Base-by-base conservation (phyloP, 2,888 invertebrate species). In the Xanthorhoe designata region DNA sequence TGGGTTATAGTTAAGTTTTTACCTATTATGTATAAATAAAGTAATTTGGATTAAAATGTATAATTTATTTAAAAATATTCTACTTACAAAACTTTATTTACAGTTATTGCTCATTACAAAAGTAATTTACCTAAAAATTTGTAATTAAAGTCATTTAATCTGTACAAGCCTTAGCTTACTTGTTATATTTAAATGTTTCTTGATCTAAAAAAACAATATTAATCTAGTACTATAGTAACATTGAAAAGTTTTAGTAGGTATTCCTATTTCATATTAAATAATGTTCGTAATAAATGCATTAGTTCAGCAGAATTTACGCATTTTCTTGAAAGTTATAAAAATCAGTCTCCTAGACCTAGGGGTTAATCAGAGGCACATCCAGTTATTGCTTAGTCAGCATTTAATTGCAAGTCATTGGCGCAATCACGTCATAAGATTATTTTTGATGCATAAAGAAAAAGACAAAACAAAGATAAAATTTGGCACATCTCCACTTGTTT, bases 1-100 rank as follows among this genome's bases (percentile, higher is more conserved):
- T 49, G 56, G 64, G 54, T 61, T 61, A 2, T 61, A 64, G 64
- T 61, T 64, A 68, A 61, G 68, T 68, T 61, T 56, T 61, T 54
- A 64, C 54, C 38, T 57, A 60, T 49, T 68, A 64, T 61, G 63
- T 61, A 68, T 51, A 64, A 62, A 66, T 62, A 68, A 68, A 64
- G 35, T 62, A 59, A 68, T 57, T 64, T 61, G 59, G 63, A 61
- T 58, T 64, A 64, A 61, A 61, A 47, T 50, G 56, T 50, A 62
- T 59, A 55, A 47, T 66, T 66, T 66, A 66, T 66, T 66, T 62
- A 32, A 50, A 45, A 38, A 47, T 47, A 19, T 61, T 54, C 51
- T 51, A 51, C 24, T 49, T 50, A 35, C 8, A 47, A 6, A 32
- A 32, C 5, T 32, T 24, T 61, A 61, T 61, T 29, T 61, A 61